These are phyloP conservation scores for Ornithoptera priamus DNA, from an alignment of 2,888 invertebrate species.

Conservation along the genomic window DNA sequence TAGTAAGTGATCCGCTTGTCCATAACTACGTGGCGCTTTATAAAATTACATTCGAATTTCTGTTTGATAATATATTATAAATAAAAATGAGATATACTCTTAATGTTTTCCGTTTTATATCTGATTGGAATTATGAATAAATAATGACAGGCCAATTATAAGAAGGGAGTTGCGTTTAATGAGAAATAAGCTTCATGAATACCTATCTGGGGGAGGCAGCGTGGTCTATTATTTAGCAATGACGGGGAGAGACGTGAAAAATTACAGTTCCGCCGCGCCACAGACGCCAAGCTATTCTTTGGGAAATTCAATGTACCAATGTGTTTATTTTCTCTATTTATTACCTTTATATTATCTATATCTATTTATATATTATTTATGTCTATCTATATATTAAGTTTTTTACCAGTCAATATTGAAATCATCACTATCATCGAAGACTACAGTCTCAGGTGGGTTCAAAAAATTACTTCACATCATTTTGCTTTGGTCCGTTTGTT, in stretches of 20 bases:
- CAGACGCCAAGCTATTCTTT: slow-evolving; percentile 6
- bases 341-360: too few species aligned
- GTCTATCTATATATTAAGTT: too few species aligned
- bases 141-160: slow-evolving; percentile 43
- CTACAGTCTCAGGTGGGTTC: too few species aligned
- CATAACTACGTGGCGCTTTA: too few species aligned
- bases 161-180: slow-evolving; percentile 55
- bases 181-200: slow-evolving; percentile 52
- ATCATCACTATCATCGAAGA: too few species aligned
- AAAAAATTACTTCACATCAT: too few species aligned
- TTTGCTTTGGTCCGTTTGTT: too few species aligned
- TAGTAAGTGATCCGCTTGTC: too few species aligned
- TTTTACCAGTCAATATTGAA: neutral
- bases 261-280: slow-evolving; percentile 32
- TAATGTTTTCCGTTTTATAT: neutral
- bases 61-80: too few species aligned
- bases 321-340: slow-evolving; percentile 6
- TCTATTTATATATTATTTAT: too few species aligned
- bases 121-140: slow-evolving; percentile 19
- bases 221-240: slow-evolving; percentile 41
- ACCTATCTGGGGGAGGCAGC: slow-evolving; percentile 34
- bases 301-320: slow-evolving; percentile 26
- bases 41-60: too few species aligned
- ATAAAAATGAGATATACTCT: neutral
- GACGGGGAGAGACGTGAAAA: slow-evolving; percentile 29